Base-by-base conservation (phyloP, 2,113 vertebrate species). In the Oncorhynchus gorbuscha region DNA sequence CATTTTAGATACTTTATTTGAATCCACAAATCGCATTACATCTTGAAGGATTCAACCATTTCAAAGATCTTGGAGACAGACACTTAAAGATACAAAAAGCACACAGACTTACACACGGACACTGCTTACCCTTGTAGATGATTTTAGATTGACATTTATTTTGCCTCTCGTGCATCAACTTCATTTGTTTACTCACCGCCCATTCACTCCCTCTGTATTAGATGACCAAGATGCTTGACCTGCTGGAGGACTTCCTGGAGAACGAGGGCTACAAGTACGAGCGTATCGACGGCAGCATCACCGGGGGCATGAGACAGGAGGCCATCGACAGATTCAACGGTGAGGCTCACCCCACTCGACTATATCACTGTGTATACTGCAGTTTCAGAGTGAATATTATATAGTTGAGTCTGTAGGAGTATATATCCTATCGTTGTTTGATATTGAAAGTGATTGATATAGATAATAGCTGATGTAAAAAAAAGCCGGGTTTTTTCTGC, bases 191-290 rank as follows among this genome's bases (percentile, higher is more conserved):
- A 64, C 8, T 49, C 76, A 49, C 14, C 7, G 3, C 12, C 49
- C 45, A 30, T 18, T 28, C 26, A 30, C 13, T 68, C 6, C 22
- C 72, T 12, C 55, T 45, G 39, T 12, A 3, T 45, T 45, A 99
- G 98, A 99, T 99, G 98, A 99, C 98, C 55, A 99, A 99, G 88
- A 99, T 99, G 98, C 84, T 99, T 88, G 98, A 99, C 85, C 90
- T 99, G 77, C 89, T 99, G 3, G 98, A 99, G 85, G 98, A 99
- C 74, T 99, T 99, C 77, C 78, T 99, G 81, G 98, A 99, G 74
- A 96, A 98, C 0, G 98, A 99, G 89, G 97, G 98, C 3, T 99
- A 99, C 90, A 99, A 99, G 81, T 99, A 99, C 0, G 98, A 99
- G 84, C 92, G 98, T 61, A 99, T 99, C 3, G 98, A 99, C 13